These are phyloP conservation scores for Agrilus planipennis DNA, from an alignment of 1,140 invertebrate genomes.

Conservation along the genomic window DNA sequence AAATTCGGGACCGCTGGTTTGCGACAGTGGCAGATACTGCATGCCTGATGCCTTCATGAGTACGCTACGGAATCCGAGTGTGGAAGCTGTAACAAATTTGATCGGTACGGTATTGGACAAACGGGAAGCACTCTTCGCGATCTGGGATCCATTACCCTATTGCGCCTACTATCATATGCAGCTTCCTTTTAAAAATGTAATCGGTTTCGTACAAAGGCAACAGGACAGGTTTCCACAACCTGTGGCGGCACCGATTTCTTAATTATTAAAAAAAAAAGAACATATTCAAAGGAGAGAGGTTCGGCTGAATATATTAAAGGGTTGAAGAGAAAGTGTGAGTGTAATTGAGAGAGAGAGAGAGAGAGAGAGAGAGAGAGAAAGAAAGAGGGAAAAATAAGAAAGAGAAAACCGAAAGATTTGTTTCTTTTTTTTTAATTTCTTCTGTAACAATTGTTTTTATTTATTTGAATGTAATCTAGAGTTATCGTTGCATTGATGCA, in stretches of 20 bases:
- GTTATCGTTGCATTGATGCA: no score
- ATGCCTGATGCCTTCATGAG: constrained; percentile 40
- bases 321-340: no score
- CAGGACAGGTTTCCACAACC: constrained; percentile 27
- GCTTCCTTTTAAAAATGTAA: constrained; percentile 50
- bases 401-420: no score
- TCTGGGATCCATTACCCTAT: constrained; percentile 72
- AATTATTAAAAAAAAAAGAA: no score
- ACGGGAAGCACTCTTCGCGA: constrained; percentile 61
- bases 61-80: constrained; percentile 34
- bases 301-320: no score
- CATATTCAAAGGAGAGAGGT: constrained; percentile 29
- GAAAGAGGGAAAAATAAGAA: no score
- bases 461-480: no score
- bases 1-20: constrained; percentile 38
- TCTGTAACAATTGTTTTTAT: no score
- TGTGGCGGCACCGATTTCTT: constrained; percentile 26
- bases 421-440: no score
- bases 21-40: constrained; percentile 37
- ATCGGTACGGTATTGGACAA: constrained; percentile 57
- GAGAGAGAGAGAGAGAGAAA: no score
- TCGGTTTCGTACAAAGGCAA: constrained; percentile 35
- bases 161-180: constrained; percentile 73
- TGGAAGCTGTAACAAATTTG: constrained; percentile 42
- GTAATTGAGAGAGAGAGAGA: no score